Evolutionary conservation across 2,113 vertebrate genomes (phyloP), one percentile per base, ranked within the genome.

Genomic region (Oryctolagus cuniculus): DNA sequence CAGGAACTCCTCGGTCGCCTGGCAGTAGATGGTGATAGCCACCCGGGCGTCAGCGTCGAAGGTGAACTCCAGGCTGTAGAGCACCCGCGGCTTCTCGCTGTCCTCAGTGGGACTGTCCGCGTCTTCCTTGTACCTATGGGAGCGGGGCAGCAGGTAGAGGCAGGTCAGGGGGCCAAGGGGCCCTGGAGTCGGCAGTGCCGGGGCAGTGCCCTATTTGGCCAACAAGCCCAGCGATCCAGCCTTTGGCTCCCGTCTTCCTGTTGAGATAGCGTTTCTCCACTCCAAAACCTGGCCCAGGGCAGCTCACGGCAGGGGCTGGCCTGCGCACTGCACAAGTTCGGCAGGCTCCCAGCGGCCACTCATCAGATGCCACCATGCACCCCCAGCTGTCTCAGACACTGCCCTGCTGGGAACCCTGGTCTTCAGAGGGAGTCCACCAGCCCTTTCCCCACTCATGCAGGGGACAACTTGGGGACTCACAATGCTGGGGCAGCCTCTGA

Each of bases 31-130:
- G 4, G 99, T 99, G 98, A 99, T 99, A 94, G 99, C 99, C 86
- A 99, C 99, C 0, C 99, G 99, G 22, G 99, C 99, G 7, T 99
- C 99, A 0, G 99, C 99, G 12, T 99, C 99, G 24, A 99, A 99
- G 15, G 99, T 99, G 98, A 99, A 99, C 97, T 99, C 99, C 96
- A 99, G 98, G 78, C 99, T 99, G 90, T 99, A 99, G 73, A 99
- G 98, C 70, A 99, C 98, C n/a, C 99, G 99, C 69, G 99, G 99
- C 97, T 99, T 99, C 38, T 98, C 99, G 0, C 98, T 98, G 1
- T 99, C 99, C 94, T 99, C 99, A 0, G 97, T 97, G 10, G 98
- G 99, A 73, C 98, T 98, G 97, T 99, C 99, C 0, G 98, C 98
- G 29, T 99, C 99, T 58, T 99, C 99, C 98, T 99, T 99, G 95